phyloP scores from a whole-genome alignment of 2,797 vertebrate genomes.

The Erpetoichthys calabaricus region DNA sequence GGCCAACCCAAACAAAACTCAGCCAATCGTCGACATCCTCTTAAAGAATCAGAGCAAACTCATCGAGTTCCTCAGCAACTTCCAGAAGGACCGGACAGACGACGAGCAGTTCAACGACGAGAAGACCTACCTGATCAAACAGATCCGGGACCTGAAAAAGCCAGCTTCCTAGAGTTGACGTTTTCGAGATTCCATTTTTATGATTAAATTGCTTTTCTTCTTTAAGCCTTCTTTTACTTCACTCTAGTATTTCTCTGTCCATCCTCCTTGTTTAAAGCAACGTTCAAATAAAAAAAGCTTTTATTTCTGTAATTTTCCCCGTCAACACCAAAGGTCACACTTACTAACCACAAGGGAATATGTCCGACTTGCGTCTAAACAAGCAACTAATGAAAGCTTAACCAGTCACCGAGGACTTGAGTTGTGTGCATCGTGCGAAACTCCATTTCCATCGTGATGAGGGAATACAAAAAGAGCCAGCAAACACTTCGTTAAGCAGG shows the following conservation, averaged over 20 bases:
- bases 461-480: too few species aligned
- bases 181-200: not conserved
- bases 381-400: too few species aligned
- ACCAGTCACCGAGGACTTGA: too few species aligned
- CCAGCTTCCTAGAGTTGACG: constrained; percentile 51
- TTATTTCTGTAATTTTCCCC: too few species aligned
- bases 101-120: constrained; percentile 92
- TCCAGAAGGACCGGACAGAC: constrained; percentile 85
- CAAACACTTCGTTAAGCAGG: too few species aligned
- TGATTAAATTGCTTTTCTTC: not conserved
- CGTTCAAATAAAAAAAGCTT: too few species aligned
- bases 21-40: constrained; percentile 88
- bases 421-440: too few species aligned
- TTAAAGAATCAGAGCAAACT: constrained; percentile 94
- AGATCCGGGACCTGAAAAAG: constrained; percentile 91
- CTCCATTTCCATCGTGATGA: too few species aligned
- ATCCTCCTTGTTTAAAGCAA: too few species aligned
- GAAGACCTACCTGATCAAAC: constrained; percentile 95
- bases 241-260: not conserved
- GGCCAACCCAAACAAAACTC: constrained; percentile 89
- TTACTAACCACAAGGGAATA: too few species aligned
- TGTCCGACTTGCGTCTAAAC: too few species aligned
- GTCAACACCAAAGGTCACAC: too few species aligned
- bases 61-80: constrained; percentile 89
- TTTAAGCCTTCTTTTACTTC: not conserved